These are phyloP conservation scores for Muntiacus muntjak DNA, from an alignment of 2,113 vertebrate species.

Conservation along the genomic window DNA sequence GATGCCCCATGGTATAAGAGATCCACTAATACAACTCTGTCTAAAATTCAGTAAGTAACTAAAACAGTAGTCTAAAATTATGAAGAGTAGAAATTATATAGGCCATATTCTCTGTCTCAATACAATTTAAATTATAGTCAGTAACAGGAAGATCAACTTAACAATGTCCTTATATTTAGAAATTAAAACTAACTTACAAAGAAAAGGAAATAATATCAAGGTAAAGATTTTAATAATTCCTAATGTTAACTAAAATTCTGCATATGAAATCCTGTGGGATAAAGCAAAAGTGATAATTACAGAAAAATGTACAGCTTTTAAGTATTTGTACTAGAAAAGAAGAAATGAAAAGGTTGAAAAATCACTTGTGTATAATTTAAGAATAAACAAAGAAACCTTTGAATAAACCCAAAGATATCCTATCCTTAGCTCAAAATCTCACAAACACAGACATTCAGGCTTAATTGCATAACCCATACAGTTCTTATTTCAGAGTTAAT, in stretches of 20 bases:
- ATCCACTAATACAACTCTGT: background rate
- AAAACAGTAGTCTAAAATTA: background rate
- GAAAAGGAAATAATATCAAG: background rate
- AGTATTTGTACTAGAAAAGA: background rate
- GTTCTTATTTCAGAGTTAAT: background rate
- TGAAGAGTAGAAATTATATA: background rate
- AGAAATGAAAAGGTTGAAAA: background rate
- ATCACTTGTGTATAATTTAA: background rate
- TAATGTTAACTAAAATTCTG: background rate
- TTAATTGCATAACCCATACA: background rate
- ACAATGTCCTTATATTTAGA: background rate
- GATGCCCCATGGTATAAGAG: background rate
- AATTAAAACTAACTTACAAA: background rate
- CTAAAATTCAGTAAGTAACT: background rate
- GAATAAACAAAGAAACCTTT: conserved; percentile 6
- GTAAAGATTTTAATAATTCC: background rate
- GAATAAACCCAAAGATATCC: background rate
- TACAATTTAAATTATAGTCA: background rate
- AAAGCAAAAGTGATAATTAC: background rate
- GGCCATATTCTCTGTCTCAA: background rate
- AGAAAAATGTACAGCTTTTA: background rate
- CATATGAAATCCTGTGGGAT: background rate
- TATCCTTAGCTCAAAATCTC: background rate
- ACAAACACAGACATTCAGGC: background rate
- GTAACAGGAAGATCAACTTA: background rate